Conservation (phyloP, 2,888 invertebrate species). For the Calameuta idolon region DNA sequence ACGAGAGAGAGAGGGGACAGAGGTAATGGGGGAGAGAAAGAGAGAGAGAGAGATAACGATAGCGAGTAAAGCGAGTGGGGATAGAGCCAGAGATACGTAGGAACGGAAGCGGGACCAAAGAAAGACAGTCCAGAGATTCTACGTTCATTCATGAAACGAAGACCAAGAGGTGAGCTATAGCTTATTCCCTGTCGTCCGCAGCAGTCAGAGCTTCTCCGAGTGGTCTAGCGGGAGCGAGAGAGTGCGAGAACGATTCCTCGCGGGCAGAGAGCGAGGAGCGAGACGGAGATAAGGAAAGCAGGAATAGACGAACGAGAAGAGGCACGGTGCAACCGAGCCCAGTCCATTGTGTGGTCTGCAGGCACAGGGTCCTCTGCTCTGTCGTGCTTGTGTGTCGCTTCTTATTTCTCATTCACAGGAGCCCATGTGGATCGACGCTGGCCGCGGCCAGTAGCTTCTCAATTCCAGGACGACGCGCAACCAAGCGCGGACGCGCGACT, state of each 20-base stretch:
- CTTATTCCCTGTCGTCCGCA: not conserved
- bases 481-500: not conserved
- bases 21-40: conserved; percentile 10
- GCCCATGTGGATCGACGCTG: not conserved
- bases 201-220: not conserved
- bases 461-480: not conserved
- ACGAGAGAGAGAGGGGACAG: not conserved
- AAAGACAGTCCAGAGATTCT: conserved; percentile 37
- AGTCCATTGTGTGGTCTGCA: not conserved
- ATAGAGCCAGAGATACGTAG: conserved; percentile 6
- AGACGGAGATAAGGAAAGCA: not conserved
- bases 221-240: not conserved
- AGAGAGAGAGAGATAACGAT: not conserved
- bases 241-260: not conserved
- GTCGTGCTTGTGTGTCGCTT: not conserved
- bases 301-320: not conserved
- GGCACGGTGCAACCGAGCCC: not conserved
- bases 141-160: conserved; percentile 56
- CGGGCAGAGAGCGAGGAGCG: not conserved
- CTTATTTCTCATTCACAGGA: not conserved
- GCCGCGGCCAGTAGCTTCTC: not conserved
- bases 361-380: not conserved
- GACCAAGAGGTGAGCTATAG: conserved; percentile 32
- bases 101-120: conserved; percentile 20
- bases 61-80: not conserved